Conservation (phyloP, 2,888 invertebrate genomes). For the Smittia sp. region DNA sequence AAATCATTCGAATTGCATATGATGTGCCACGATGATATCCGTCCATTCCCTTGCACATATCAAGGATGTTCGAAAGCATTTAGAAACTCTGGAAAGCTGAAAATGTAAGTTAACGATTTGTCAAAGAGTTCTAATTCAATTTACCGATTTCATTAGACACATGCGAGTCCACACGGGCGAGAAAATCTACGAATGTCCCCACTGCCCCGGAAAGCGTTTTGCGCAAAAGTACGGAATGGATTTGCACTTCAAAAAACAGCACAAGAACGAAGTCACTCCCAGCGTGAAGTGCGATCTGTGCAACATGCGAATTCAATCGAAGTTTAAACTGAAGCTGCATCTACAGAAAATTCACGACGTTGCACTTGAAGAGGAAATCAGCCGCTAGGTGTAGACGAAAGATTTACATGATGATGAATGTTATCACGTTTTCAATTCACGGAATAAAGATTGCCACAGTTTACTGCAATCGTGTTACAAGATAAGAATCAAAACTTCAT, state of each 20-base stretch:
- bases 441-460: too few species aligned
- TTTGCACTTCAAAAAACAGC: slow-evolving; percentile 28
- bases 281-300: background rate
- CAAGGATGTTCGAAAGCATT: slow-evolving; percentile 60
- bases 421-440: too few species aligned
- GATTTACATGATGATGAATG: too few species aligned
- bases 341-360: slow-evolving; percentile 11
- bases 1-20: slow-evolving; percentile 69
- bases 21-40: slow-evolving; percentile 62
- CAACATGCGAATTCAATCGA: slow-evolving; percentile 5
- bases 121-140: background rate
- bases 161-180: slow-evolving; percentile 42
- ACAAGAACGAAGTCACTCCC: background rate
- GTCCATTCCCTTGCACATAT: slow-evolving; percentile 59
- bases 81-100: slow-evolving; percentile 65
- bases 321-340: slow-evolving; percentile 13
- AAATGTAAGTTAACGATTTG: slow-evolving; percentile 47
- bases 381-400: too few species aligned
- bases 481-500: too few species aligned
- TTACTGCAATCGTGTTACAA: too few species aligned
- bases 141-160: too few species aligned
- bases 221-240: slow-evolving; percentile 36
- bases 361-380: too few species aligned
- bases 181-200: slow-evolving; percentile 31
- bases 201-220: slow-evolving; percentile 39